Conservation (phyloP, 2,797 vertebrate genomes). For the Crenichthys baileyi region DNA sequence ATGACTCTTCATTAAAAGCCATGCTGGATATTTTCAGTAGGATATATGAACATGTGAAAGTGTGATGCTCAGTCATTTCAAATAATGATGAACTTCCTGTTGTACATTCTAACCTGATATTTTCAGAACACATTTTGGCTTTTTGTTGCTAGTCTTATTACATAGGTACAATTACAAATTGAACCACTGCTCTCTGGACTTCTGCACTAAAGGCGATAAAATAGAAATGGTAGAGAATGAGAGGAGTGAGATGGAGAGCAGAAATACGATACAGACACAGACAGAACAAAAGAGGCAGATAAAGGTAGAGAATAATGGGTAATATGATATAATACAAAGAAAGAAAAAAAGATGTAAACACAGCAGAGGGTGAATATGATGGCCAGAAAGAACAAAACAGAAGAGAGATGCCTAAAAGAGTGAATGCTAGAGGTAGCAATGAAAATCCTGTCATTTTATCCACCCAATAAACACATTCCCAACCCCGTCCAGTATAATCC, state of each 20-base stretch:
- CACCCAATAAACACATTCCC: constrained; percentile 69
- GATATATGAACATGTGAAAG: constrained; percentile 43
- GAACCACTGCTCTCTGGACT: constrained; percentile 14
- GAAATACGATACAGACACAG: constrained; percentile 30
- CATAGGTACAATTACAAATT: constrained; percentile 33
- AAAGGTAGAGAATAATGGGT: constrained; percentile 30
- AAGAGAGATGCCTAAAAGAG: constrained; percentile 52
- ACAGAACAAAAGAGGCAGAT: constrained; percentile 15
- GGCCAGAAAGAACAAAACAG: constrained; percentile 27
- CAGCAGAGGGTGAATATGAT: constrained; percentile 30
- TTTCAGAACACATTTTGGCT: constrained; percentile 32
- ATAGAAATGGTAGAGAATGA: constrained; percentile 4
- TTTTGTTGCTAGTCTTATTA: constrained; percentile 40
- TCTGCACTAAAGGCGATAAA: constrained; percentile 10
- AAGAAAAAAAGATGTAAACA: constrained; percentile 9
- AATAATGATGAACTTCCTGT: constrained; percentile 48
- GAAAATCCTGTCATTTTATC: constrained; percentile 64
- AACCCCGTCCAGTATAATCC: constrained; percentile 63
- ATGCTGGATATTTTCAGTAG: constrained; percentile 47
- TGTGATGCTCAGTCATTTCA: constrained; percentile 55
- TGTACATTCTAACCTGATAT: constrained; percentile 35
- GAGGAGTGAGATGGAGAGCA: background rate
- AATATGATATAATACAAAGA: constrained; percentile 35
- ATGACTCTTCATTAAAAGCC: constrained; percentile 38
- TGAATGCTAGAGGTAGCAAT: constrained; percentile 64